Percentiles rank a stretch among this genome's conserved stretches.
Conservation (phyloP, 2,113 vertebrate species). For the Cyrtonyx montezumae region DNA sequence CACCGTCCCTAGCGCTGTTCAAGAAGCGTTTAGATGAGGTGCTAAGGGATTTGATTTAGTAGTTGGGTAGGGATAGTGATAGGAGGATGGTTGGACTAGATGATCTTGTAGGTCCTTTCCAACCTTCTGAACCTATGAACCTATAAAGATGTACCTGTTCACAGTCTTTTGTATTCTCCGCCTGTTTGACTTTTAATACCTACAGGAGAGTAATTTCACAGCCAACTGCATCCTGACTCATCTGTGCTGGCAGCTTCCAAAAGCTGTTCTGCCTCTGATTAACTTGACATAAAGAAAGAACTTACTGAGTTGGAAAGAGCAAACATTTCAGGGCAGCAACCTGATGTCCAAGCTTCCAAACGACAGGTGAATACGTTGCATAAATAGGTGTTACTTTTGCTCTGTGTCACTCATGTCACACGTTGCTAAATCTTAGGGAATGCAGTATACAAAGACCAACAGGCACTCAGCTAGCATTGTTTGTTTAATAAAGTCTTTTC, state of each 20-base stretch:
- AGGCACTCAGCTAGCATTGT: conserved; percentile 35
- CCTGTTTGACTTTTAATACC: background rate
- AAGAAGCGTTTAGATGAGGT: too few species aligned
- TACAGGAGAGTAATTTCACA: background rate
- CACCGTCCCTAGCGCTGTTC: too few species aligned
- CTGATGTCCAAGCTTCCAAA: background rate
- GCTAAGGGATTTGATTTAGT: too few species aligned
- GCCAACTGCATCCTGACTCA: background rate
- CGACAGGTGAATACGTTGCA: background rate
- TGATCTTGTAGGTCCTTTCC: too few species aligned
- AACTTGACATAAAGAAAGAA: background rate
- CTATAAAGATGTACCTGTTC: background rate
- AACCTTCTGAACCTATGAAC: too few species aligned
- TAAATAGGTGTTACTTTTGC: background rate
- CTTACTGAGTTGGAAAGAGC: background rate
- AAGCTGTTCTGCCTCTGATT: background rate
- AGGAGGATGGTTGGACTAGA: too few species aligned
- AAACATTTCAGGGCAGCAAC: background rate
- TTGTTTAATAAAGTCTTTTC: conserved; percentile 69
- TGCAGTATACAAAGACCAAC: background rate
- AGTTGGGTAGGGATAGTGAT: too few species aligned
- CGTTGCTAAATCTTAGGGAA: background rate
- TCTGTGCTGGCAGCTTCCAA: background rate
- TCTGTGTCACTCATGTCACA: background rate
- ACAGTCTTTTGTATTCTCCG: background rate